Conservation (phyloP, 2,113 vertebrate genomes). For the Amphilophus citrinellus region DNA sequence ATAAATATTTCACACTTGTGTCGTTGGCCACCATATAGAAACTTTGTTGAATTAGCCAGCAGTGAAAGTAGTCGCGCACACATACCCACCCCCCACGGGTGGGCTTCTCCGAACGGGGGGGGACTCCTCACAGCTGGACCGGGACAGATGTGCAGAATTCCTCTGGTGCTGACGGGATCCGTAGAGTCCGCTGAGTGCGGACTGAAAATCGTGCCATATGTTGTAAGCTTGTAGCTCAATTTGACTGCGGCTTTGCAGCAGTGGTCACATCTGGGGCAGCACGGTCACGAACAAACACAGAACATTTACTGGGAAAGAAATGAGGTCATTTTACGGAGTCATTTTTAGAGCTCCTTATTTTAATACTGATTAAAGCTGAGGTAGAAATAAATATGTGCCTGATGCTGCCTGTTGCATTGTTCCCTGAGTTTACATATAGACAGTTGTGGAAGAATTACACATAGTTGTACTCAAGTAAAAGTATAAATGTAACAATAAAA, state of each 20-base stretch:
- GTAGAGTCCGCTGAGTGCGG: slow-evolving; percentile 51
- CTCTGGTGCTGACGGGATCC: slow-evolving; percentile 68
- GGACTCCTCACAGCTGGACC: slow-evolving; percentile 73
- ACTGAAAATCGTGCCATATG: slow-evolving; percentile 63
- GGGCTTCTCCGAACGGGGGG: slow-evolving; percentile 54
- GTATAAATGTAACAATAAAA: background rate
- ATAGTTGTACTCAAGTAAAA: background rate
- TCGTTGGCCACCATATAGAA: slow-evolving; percentile 78
- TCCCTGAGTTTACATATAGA: background rate
- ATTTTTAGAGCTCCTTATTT: background rate
- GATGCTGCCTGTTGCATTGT: background rate
- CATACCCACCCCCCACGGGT: background rate
- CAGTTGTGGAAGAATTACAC: background rate
- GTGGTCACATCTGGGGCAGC: slow-evolving; percentile 17
- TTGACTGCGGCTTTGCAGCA: slow-evolving; percentile 37
- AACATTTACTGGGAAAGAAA: background rate
- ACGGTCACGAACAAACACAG: slow-evolving; percentile 25
- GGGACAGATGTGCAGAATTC: slow-evolving; percentile 78
- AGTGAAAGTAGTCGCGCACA: slow-evolving; percentile 64
- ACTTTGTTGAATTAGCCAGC: slow-evolving; percentile 84
- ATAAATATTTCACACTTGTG: slow-evolving; percentile 83
- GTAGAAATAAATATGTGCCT: background rate
- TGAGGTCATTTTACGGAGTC: background rate
- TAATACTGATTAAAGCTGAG: background rate
- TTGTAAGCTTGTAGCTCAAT: slow-evolving; percentile 46